Conservation (phyloP, 2,113 vertebrate species). For the Engraulis encrasicolus region DNA sequence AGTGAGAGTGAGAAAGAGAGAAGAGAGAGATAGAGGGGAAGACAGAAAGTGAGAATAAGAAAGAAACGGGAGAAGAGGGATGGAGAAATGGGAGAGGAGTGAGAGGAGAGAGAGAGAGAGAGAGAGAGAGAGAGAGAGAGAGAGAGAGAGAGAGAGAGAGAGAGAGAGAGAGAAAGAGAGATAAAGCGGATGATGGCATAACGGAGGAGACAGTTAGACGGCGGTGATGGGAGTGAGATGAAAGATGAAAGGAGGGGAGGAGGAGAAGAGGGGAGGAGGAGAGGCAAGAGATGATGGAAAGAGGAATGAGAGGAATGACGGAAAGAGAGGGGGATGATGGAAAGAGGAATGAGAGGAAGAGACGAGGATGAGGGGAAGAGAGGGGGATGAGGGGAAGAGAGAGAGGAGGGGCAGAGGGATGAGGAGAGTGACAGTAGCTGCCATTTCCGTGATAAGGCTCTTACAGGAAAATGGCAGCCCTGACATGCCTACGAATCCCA, state of each 20-base stretch:
- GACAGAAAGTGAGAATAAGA: neutral
- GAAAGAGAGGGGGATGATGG: neutral
- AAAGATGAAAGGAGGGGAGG: no score
- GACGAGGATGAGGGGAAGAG: neutral
- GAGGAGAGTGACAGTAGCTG: neutral
- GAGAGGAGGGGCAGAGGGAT: neutral
- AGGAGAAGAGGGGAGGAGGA: neutral
- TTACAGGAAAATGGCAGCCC: constrained; percentile 2
- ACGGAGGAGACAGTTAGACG: neutral
- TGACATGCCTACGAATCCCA: neutral
- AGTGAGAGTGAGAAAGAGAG: neutral
- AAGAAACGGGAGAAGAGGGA: neutral
- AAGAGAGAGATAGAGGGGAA: neutral
- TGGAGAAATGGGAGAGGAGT: neutral
- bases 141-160: neutral
- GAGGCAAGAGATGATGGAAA: neutral
- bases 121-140: neutral
- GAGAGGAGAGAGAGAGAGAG: neutral
- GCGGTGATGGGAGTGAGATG: neutral
- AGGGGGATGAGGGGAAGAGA: neutral
- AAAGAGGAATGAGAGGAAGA: neutral
- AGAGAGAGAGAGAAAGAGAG: neutral
- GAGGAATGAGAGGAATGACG: neutral
- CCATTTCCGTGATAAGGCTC: constrained; percentile 10
- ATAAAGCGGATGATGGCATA: no score